These are phyloP conservation scores for Anseranas semipalmata DNA, from an alignment of 2,113 vertebrate species.

Conservation along the genomic window DNA sequence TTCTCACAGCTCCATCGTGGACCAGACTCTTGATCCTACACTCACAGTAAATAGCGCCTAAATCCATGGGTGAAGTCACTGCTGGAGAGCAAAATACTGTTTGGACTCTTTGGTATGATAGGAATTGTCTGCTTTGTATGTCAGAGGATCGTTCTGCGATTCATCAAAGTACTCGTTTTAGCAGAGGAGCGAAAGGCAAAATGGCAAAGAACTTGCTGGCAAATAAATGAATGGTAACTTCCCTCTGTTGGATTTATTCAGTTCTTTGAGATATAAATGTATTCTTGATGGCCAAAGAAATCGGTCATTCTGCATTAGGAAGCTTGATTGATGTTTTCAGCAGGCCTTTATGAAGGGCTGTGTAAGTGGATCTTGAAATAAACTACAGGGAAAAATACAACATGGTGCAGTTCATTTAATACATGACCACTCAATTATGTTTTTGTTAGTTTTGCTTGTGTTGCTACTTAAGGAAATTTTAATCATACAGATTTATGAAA, in stretches of 20 bases:
- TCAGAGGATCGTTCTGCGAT: background rate
- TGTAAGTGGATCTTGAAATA: conserved; percentile 10
- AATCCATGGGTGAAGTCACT: background rate
- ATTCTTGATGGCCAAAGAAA: background rate
- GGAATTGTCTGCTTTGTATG: background rate
- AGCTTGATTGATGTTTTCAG: background rate
- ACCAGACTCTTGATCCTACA: background rate
- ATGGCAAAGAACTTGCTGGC: background rate
- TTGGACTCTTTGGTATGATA: background rate
- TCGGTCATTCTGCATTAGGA: conserved; percentile 9
- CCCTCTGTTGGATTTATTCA: background rate
- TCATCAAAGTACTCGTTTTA: background rate
- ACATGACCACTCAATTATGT: background rate
- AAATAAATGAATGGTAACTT: background rate
- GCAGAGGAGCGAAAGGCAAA: background rate
- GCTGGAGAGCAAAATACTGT: background rate
- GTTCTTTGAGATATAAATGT: background rate
- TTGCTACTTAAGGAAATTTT: background rate
- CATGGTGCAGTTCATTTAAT: background rate
- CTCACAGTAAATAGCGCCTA: background rate
- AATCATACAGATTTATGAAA: background rate
- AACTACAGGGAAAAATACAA: background rate
- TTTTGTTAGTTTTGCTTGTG: background rate
- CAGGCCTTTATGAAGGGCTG: background rate
- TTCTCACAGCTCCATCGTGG: background rate